Base-by-base conservation (phyloP, 2,888 invertebrate genomes). In the Drosophila limbata region DNA sequence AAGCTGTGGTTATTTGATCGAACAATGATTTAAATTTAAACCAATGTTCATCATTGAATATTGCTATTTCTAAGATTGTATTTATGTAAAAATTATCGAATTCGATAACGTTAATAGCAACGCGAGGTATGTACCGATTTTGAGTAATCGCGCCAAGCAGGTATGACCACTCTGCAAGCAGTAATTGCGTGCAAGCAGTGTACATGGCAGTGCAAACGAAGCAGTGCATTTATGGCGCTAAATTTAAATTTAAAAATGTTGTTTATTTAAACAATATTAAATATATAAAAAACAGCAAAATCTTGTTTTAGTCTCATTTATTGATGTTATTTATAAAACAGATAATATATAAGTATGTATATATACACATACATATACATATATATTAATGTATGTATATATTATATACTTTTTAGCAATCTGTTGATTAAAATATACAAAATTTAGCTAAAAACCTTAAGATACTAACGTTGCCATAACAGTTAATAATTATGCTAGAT, bases 391-490 rank as follows among this genome's bases (percentile, higher is more conserved):
- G 15, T 51, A 33, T 45, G 42, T 55, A 56, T 47, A 39, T 62
- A 47, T 15, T 53, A 56, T 59, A 48, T 45, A 35, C 19, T 3
- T 42, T 66, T 47, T 76, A 68, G 72, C 77, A 73, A 76, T 81
- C 75, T 77, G 83, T 81, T 79, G 83, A 81, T 79, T 87, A 83
- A 87, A 87, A 88, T 81, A 86, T 86, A 88, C 87, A 87, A 87
- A 88, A 87, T 88, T 87, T 88, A 87, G 86, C 86, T 87, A 87
- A 88, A 86, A 86, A 73, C 65, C 86, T 88, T 86, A 88, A 77
- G 76, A 82, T 68, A 73, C 74, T 87, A 84, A 83, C 73, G 72
- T 67, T 68, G 56, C 73, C 87, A 73, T 87, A 84, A 84, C 84
- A 84, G 82, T 84, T 76, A 73, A 84, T 84, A 84, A 84, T 84